Evolutionary conservation across 2,888 invertebrate species (phyloP).

Genomic region (Caenorhabditis panamensis): DNA sequence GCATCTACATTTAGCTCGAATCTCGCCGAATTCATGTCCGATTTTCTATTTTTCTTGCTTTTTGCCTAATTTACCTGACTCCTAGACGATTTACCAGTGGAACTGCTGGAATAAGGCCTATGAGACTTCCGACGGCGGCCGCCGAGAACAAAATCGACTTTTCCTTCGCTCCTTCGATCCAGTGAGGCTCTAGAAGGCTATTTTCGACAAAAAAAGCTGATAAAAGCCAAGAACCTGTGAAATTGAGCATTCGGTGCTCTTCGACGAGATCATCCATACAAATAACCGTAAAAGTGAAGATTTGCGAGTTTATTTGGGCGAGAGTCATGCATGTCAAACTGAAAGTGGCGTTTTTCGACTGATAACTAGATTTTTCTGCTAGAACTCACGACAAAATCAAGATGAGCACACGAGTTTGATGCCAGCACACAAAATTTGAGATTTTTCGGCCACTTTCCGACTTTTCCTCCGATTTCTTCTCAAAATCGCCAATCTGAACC

Average conservation of each 20-base stretch:
- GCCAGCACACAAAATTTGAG: constrained; percentile 47
- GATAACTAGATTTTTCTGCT: too few species aligned
- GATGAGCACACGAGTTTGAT: constrained; percentile 46
- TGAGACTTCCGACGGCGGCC: constrained; percentile 45
- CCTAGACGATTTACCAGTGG: constrained; percentile 41
- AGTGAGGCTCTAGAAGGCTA: constrained; percentile 38
- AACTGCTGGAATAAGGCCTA: constrained; percentile 50
- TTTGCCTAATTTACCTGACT: constrained; percentile 29
- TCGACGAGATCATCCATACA: constrained; percentile 53
- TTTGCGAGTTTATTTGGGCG: constrained; percentile 52
- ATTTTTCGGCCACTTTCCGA: constrained; percentile 19
- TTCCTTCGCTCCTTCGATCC: constrained; percentile 53
- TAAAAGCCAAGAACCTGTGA: constrained; percentile 11
- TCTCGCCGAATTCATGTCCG: neutral
- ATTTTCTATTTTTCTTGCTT: neutral
- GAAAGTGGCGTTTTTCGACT: neutral
- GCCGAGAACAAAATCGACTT: constrained; percentile 55
- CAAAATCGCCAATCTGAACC: constrained; percentile 34
- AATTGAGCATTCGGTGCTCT: constrained; percentile 30
- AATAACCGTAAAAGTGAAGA: constrained; percentile 61
- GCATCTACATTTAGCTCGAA: too few species aligned
- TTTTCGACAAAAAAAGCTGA: neutral
- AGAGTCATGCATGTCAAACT: constrained; percentile 46
- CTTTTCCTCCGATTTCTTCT: neutral
- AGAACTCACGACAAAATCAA: constrained; percentile 39